Evolutionary conservation across 2,888 invertebrate genomes (phyloP).

Genomic region (Phanerotoma sp.): DNA sequence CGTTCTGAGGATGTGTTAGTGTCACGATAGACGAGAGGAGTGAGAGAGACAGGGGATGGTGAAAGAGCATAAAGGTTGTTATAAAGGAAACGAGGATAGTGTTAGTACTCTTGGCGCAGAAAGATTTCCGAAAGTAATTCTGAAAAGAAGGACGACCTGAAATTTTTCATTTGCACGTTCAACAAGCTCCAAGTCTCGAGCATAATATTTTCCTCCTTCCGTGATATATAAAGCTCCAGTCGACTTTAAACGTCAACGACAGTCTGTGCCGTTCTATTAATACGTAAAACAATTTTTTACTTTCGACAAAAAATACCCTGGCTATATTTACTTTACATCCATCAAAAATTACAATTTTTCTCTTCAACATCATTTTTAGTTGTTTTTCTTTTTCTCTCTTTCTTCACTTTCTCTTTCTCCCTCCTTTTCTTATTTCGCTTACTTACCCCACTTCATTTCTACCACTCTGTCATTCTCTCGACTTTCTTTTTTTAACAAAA

Average conservation of each 20-base stretch:
- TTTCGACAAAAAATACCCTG: background rate
- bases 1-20: constrained; percentile 7
- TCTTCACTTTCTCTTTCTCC: too few species aligned
- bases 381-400: too few species aligned
- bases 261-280: constrained; percentile 2
- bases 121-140: constrained; percentile 36
- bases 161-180: constrained; percentile 32
- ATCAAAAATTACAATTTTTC: too few species aligned
- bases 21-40: background rate
- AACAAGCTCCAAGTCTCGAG: constrained; percentile 17
- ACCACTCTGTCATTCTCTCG: too few species aligned
- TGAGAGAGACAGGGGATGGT: background rate
- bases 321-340: too few species aligned
- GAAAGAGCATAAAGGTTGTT: constrained; percentile 8
- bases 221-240: background rate
- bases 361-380: too few species aligned
- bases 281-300: background rate
- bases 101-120: constrained; percentile 25
- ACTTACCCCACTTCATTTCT: too few species aligned
- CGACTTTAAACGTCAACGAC: constrained; percentile 8
- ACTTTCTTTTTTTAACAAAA: background rate
- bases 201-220: background rate
- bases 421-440: too few species aligned
- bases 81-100: constrained; percentile 26
- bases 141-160: constrained; percentile 27